Evolutionary conservation across 2,797 vertebrate species (phyloP), one percentile per base, ranked within the genome.

Genomic region (Muscicapa comitata): DNA sequence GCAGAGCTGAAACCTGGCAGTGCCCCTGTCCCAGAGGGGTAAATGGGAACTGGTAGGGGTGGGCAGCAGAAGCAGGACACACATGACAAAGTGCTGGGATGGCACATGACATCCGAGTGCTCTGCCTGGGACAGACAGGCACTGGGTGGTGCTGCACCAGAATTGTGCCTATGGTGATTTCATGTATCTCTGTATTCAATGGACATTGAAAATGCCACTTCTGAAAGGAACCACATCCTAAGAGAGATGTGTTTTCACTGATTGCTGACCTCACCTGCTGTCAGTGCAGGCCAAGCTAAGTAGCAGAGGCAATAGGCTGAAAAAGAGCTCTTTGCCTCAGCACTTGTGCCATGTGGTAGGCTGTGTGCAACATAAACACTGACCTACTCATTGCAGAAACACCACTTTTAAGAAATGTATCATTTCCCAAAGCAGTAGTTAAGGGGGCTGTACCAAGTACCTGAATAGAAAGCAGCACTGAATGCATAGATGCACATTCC

Each of bases 401-500:
- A 62, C 10, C 3, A 4, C 73, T 45, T 77, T 35, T 54, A 23
- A 72, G 59, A 37, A 88, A 33, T 2, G 2, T 14, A 20, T 55
- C 26, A 25, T 59, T 61, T 62, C 70, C 63, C 58, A 45, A 23
- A 91, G 78, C 28, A 77, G 20, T 2, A 38, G 21, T 40, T 55
- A 29, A 54, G 42, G 33, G 2, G 9, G 47, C 55, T 63, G 17
- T 71, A 6, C 14, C 29, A 59, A 43, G 73, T 95, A 99, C 99
- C 99, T 98, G 99, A 99, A 96, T 99, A 99, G 95, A 99, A 98
- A 95, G 99, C 99, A 40, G 99, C 99, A 73, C 99, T 99, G 98
- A 99, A 99, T 95, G 99, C 99, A 78, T 99, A 99, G 97, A 99
- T 99, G 96, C 99, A 99, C 99, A 99, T 99, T 19, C 99, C 99